Base-by-base conservation (phyloP, 2,797 vertebrate genomes). In the Eutrigla gurnardus region DNA sequence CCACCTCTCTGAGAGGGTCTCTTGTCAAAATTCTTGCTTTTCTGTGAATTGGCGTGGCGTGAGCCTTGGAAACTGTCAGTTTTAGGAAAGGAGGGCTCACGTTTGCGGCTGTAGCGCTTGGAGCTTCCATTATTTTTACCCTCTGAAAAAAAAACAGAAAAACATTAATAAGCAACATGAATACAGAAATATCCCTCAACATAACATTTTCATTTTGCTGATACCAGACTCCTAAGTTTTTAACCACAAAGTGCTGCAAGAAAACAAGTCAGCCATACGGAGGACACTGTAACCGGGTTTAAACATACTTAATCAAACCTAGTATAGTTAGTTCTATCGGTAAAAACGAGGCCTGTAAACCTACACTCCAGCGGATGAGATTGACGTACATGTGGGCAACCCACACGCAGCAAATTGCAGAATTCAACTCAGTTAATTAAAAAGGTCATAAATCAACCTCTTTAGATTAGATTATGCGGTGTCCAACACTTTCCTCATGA, bases 1-100 rank as follows among this genome's bases (percentile, higher is more conserved):
- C 95, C 94, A 90, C 94, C 96, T 96, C 89, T 99, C 96, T 96
- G 97, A 76, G 91, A 95, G 95, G 97, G 96, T 94, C 95, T 95
- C 97, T 99, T 99, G 92, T 99, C 98, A 97, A 98, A 99, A 98
- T 94, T 96, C 96, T 99, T 99, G 97, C 96, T 95, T 99, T 99
- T 99, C 96, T 99, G 97, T 98, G 97, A 93, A 96, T 90, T 95
- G 96, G 97, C 95, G 95, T 96, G 97, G 89, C 97, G 97, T 89
- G 94, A 95, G 89, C 96, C 95, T 54, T 93, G 90, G 90, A 96
- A 96, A 92, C 93, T 96, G 91, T 99, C 98, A 78, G 95, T 94
- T 96, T 99, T 96, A 40, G 97, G 95, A 90, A 95, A 96, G 55
- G 96, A 90, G 91, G 96, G 96, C 93, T 99, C 98, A 64, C 97